Base-by-base conservation (phyloP, 2,113 vertebrate species). In the Hippocampus mohnikei region DNA sequence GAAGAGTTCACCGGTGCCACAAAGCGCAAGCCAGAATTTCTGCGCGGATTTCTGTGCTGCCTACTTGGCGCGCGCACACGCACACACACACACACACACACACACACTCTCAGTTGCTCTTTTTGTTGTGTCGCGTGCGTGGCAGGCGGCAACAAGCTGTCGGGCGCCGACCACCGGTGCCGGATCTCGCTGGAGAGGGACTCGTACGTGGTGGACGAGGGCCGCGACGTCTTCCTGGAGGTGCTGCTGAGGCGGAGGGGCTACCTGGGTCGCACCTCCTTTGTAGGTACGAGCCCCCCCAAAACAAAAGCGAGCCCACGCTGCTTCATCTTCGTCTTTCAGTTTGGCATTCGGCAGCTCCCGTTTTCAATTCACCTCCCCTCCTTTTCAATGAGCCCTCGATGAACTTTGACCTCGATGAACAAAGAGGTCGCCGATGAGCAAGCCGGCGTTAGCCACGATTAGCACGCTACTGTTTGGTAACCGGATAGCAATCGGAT, bases 101-200 rank as follows among this genome's bases (percentile, higher is more conserved):
- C n/a, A 23, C 1, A 3, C n/a, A 16, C 53, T 56, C 8, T 9
- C 9, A 23, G 23, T 56, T 3, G 8, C 12, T 20, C 37, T 33
- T 20, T 8, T 18, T 8, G 2, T 33, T 8, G 1, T 29, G 6
- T 18, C 8, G 16, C 8, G 16, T 40, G 12, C 29, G 29, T 33
- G 6, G n/a, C 87, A 98, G 97, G 95, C 71, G 94, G 95, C 63
- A 97, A 98, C 89, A 93, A 90, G 71, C 89, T 92, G 75, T 97
- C 97, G 83, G 93, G 67, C 63, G 85, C 97, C 69, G 95, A 94
- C 69, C 98, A 94, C 69, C 98, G 97, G 97, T 92, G 95, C n/a
- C 97, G 95, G 95, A 96, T 98, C 77, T 98, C 95, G 46, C 85
- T 98, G 83, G 95, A 98, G 88, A 96, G 91, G 55, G 92, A 94